Evolutionary conservation across 2,797 vertebrate genomes (phyloP).

Genomic region (Eupleurogrammus muticus): DNA sequence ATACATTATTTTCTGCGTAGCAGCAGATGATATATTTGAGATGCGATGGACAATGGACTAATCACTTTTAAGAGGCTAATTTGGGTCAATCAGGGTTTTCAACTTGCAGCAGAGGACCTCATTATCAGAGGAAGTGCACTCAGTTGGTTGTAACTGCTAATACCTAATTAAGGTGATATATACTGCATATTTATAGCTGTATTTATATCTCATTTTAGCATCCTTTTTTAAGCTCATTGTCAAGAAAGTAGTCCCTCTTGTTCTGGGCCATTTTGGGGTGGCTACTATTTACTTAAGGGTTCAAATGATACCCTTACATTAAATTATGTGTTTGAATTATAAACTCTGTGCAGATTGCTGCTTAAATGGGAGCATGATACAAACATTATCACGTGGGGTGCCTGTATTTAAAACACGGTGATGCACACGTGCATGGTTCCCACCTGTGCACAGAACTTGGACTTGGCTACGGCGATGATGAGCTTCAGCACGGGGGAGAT

Average conservation of each 20-base stretch:
- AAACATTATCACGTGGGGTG: not conserved
- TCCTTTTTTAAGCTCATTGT: not conserved
- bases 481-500: constrained; percentile 85
- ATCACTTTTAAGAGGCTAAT: not conserved
- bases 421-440: constrained; percentile 14
- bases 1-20: not conserved
- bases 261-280: too few species aligned
- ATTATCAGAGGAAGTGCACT: not conserved
- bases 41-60: not conserved
- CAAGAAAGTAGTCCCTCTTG: too few species aligned
- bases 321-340: too few species aligned
- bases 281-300: too few species aligned
- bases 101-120: too few species aligned
- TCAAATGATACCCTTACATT: too few species aligned
- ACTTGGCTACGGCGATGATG: constrained; percentile 86
- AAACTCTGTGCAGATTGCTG: too few species aligned
- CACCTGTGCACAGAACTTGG: constrained; percentile 88
- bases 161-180: too few species aligned
- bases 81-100: not conserved
- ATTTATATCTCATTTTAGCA: not conserved
- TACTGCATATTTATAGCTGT: too few species aligned
- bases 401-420: not conserved
- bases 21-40: not conserved
- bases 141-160: not conserved
- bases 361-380: too few species aligned